These are phyloP conservation scores for Aphelenchoides avenae DNA, from an alignment of 1,140 invertebrate species.

Conservation along the genomic window DNA sequence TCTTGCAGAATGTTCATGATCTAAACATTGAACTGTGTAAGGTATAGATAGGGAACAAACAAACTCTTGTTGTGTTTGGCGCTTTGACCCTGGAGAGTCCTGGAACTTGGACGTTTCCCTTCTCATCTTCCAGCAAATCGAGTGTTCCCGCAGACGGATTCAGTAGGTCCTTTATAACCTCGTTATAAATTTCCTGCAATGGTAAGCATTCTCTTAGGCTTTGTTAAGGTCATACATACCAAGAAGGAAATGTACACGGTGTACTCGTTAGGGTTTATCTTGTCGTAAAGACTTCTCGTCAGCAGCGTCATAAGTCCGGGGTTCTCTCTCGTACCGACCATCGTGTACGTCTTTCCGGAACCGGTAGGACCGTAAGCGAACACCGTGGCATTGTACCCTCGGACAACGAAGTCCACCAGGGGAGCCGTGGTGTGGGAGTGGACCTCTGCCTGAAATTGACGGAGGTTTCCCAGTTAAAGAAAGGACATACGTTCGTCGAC, in stretches of 20 bases:
- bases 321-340: slow-evolving; percentile 78
- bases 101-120: slow-evolving; percentile 77
- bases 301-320: slow-evolving; percentile 84
- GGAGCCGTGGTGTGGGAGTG: slow-evolving; percentile 69
- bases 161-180: slow-evolving; percentile 88
- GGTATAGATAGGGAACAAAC: neutral
- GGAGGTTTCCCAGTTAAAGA: slow-evolving; percentile 21
- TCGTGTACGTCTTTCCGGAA: slow-evolving; percentile 88
- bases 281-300: slow-evolving; percentile 75
- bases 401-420: slow-evolving; percentile 67
- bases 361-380: slow-evolving; percentile 91
- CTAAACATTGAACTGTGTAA: slow-evolving; percentile 62
- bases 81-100: slow-evolving; percentile 78
- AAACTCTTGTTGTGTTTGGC: slow-evolving; percentile 71
- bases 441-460: slow-evolving; percentile 70
- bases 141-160: slow-evolving; percentile 77
- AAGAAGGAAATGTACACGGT: slow-evolving; percentile 89
- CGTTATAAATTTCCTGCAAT: slow-evolving; percentile 79
- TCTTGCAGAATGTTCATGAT: slow-evolving; percentile 78
- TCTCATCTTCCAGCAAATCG: slow-evolving; percentile 82
- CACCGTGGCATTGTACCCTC: slow-evolving; percentile 75
- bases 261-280: slow-evolving; percentile 68
- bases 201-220: slow-evolving; percentile 12
- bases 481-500: slow-evolving; percentile 61
- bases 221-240: slow-evolving; percentile 64